These are phyloP conservation scores for Drosophila mimetica DNA, from an alignment of 2,888 invertebrate species.

Conservation along the genomic window DNA sequence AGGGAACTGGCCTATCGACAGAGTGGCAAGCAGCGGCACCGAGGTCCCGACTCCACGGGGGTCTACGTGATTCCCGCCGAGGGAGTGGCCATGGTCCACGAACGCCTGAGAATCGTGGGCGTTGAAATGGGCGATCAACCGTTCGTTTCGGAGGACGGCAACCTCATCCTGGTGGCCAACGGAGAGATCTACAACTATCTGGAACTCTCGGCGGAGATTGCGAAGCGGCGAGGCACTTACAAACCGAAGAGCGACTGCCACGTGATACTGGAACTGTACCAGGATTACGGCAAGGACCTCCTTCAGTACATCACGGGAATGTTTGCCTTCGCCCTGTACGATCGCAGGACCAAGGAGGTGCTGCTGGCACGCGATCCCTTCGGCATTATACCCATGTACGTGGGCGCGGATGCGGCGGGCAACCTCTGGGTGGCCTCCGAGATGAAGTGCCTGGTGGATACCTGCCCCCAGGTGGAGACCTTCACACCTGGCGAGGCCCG, in stretches of 20 bases:
- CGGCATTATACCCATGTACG: conserved; percentile 84
- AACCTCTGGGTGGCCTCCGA: conserved; percentile 84
- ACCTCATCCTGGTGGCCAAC: conserved; percentile 77
- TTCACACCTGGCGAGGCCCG: conserved; percentile 82
- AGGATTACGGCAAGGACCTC: conserved; percentile 72
- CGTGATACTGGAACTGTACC: conserved; percentile 81
- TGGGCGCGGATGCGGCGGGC: conserved; percentile 80
- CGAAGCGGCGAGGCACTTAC: conserved; percentile 68
- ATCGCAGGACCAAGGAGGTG: conserved; percentile 63
- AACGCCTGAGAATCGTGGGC: conserved; percentile 80
- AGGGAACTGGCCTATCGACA: conserved; percentile 81
- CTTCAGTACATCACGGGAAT: conserved; percentile 79
- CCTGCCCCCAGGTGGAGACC: conserved; percentile 76
- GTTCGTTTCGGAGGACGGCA: conserved; percentile 72
- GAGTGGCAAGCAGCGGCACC: conserved; percentile 81
- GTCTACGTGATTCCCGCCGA: conserved; percentile 66
- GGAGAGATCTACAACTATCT: conserved; percentile 83
- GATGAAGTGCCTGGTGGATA: conserved; percentile 83
- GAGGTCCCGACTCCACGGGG: conserved; percentile 82
- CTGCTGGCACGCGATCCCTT: conserved; percentile 83
- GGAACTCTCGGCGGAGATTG: conserved; percentile 70
- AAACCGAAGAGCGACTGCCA: conserved; percentile 80
- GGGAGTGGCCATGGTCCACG: conserved; percentile 80
- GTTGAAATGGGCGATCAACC: conserved; percentile 82
- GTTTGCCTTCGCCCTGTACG: conserved; percentile 82